Evolutionary conservation across 1,140 invertebrate genomes (phyloP), one percentile per base, ranked within the genome.

Genomic region (Caenorhabditis briggsae): DNA sequence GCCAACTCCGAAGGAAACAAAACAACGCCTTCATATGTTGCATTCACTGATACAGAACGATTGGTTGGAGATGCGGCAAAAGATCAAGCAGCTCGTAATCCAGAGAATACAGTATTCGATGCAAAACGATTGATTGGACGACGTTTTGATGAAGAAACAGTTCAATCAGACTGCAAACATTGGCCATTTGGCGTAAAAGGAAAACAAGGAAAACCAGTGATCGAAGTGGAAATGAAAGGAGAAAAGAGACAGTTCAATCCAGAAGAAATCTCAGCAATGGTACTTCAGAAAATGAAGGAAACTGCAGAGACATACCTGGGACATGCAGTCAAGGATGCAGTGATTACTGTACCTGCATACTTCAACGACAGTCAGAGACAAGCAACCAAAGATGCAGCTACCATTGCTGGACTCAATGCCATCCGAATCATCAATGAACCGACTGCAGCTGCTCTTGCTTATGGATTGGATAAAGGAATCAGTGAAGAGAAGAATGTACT

Each of bases 341-440:
- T 98, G 83, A 94, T 98, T 86, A 98, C 97, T 65, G 96, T 98
- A 43, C 97, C 97, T 18, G 97, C 97, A 61, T 97, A 97, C 92
- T 98, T 98, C 93, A 98, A 98, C 93, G 97, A 98, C 93, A 97
- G 96, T 8, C 97, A 98, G 93, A 94, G 97, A 93, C 96, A 95
- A 93, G 96, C 96, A 16, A 98, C 96, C 2, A 97, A 98, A 94
- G 96, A 98, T 94, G 95, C 96, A 14, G 95, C 95, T 16, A 94
- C 93, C 2, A 96, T 96, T 90, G 91, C 93, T 85, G 93, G 97
- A 89, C 94, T 98, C 56, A 95, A 96, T 89, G 97, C 98, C 0
- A 96, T 98, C 96, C 95, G 97, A 93, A 99, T 99, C 90, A 98
- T 99, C 92, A 99, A 99, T 92, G 97, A 99, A 93, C 97, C 97